Evolutionary conservation across 2,888 invertebrate genomes (phyloP).

Genomic region (Melanophora roralis): DNA sequence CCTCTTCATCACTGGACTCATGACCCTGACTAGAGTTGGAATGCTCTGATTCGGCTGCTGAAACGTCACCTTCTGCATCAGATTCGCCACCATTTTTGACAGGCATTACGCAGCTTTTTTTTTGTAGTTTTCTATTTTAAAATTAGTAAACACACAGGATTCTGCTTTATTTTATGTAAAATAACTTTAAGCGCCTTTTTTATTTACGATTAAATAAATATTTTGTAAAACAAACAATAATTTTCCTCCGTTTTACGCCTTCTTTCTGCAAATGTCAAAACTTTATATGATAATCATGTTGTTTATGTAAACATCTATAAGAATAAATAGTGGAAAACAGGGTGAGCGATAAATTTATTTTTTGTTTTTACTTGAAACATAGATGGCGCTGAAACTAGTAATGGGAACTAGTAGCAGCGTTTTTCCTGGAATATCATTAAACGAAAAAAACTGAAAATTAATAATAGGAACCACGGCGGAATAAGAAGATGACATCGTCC

Average conservation of each 20-base stretch:
- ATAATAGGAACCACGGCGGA: too few relatives aligned
- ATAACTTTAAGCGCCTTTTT: background rate
- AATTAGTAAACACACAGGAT: background rate
- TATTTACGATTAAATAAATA: background rate
- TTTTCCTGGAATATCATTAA: too few relatives aligned
- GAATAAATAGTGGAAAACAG: background rate
- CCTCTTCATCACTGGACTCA: constrained; percentile 85
- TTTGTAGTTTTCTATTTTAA: background rate
- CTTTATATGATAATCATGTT: background rate
- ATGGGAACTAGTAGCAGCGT: too few relatives aligned
- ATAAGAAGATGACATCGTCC: too few relatives aligned
- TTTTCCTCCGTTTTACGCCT: background rate
- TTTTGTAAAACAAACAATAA: constrained; percentile 12
- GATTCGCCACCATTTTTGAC: constrained; percentile 83
- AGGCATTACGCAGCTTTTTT: constrained; percentile 78
- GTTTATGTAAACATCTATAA: background rate
- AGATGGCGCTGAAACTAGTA: constrained; percentile 16
- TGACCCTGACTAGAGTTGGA: constrained; percentile 83
- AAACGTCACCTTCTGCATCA: constrained; percentile 80
- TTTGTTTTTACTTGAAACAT: background rate
- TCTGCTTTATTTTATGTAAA: background rate
- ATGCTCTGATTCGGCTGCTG: constrained; percentile 84
- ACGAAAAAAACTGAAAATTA: too few relatives aligned
- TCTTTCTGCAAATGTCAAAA: constrained; percentile 41
- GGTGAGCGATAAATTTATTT: background rate